Base-by-base conservation (phyloP, 2,888 invertebrate genomes). In the Tetragnatha montana region DNA sequence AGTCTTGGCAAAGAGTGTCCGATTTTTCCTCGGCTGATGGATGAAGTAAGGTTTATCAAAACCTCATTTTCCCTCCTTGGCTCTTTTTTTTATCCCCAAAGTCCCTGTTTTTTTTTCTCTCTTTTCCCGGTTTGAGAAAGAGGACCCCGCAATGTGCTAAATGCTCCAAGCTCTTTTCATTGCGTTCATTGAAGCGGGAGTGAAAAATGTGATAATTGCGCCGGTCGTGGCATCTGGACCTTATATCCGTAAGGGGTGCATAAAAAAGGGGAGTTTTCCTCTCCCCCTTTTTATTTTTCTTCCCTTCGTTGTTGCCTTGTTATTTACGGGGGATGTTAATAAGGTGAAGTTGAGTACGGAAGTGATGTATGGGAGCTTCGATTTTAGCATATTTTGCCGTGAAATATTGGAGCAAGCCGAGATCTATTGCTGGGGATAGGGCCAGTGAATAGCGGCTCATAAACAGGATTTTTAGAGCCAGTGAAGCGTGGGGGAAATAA, bases 41-140 rank as follows among this genome's bases (percentile, higher is more conserved):
- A 88, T 88, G 87, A 88, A 88, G 70, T 75, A 82, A 88, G 87
- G 87, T 88, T 88, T 88, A 88, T 88, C 87, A 88, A 88, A 88
- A 88, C 87, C 87, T 88, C 87, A 88, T 88, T 88, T 88, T 88
- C 87, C 50, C 82, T 68, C 17, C 71, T 76, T n/a, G 49, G 49
- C 51, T 73, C 47, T 87, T 60, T 47, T 49, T 81, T 50, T 17
- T 76, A 68, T 71, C 19, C 68, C 47, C 50, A 1, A 35, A 35
- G 35, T 35, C 14, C 60, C 51, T 60, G 47, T 60, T 22, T 86
- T 73, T 78, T 35, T 71, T 75, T 75, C 22, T 21, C 49, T 74
- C 35, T 21, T 51, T 76, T 70, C 75, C 35, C 87, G 81, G 82
- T 76, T 88, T 88, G 76, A 75, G 76, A 81, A 51, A 71, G 35